Evolutionary conservation across 2,113 vertebrate species (phyloP).

Genomic region (human (Homo sapiens)): GRCh38 chr17:78226001-78226500

Average conservation of each 20-base stretch:
- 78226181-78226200: too few species aligned
- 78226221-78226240: accelerated
- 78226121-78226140: too few species aligned
- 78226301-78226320: accelerated
- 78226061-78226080: accelerated
- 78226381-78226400: background rate
- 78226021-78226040: background rate
- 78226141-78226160: accelerated
- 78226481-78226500: background rate
- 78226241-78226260: background rate
- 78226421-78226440: accelerated
- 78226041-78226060: background rate
- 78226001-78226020: background rate
- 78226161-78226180: background rate
- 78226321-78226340: too few species aligned
- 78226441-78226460: background rate
- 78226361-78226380: background rate
- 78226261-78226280: background rate
- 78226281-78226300: background rate
- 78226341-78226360: background rate
- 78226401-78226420: too few species aligned
- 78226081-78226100: background rate
- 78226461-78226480: too few species aligned
- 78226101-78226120: background rate
- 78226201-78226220: background rate